A percentile compares a stretch with the other conserved stretches of the same genome.
phyloP scores from a whole-genome alignment of 2,113 vertebrate genomes.

The Microtus montanus region DNA sequence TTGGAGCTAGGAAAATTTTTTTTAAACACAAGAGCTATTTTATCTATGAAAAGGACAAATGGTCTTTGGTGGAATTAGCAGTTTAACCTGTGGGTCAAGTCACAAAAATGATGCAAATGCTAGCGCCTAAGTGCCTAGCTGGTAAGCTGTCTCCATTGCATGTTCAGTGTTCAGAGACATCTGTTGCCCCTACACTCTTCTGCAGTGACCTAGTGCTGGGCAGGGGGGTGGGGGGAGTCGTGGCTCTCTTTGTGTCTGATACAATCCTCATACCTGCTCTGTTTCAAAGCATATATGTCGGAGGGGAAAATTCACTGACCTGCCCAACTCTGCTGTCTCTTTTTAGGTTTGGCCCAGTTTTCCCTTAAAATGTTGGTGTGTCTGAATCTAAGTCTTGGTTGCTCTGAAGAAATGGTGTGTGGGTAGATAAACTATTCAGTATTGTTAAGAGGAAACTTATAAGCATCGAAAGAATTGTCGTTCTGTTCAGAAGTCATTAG shows the following conservation, averaged over 20 bases:
- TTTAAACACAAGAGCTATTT: slow-evolving; percentile 35
- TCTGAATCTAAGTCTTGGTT: not conserved
- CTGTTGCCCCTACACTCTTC: not conserved
- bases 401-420: not conserved
- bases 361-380: not conserved
- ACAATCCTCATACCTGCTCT: not conserved
- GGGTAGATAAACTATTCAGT: not conserved
- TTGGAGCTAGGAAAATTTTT: not conserved
- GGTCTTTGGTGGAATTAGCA: slow-evolving; percentile 33
- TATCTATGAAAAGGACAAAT: not conserved
- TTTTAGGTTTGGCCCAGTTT: not conserved
- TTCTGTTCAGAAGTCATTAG: not conserved
- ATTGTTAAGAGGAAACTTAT: not conserved
- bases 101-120: not conserved
- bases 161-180: not conserved
- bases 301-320: not conserved
- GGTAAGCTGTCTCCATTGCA: not conserved
- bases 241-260: not conserved
- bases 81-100: not conserved
- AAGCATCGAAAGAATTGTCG: not conserved
- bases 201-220: not conserved
- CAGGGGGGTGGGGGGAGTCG: not conserved
- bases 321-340: not conserved
- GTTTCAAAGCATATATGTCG: not conserved
- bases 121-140: not conserved